Evolutionary conservation across 2,113 vertebrate species (phyloP), one percentile per base, ranked within the genome.

Genomic region (Zosterops pallidus): DNA sequence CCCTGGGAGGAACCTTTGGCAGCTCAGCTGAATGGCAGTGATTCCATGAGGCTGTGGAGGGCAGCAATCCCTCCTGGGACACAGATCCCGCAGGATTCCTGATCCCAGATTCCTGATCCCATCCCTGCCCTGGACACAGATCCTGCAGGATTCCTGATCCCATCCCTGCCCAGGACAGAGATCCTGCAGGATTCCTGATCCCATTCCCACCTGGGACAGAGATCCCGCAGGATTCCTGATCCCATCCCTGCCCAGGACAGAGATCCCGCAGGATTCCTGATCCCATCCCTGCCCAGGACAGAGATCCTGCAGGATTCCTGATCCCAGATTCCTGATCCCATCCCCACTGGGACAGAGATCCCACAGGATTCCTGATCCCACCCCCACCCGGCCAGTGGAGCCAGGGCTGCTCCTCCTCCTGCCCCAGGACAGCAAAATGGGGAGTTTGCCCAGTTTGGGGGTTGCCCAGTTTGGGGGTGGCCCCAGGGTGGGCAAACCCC

Each of bases 331-430:
- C 44, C 44, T 46, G 44, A 46, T 46, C 44, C 44, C 44, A 26
- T 26, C 29, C 56, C 79, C 1, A 14, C n/a, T n/a, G n/a, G 65
- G 46, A 7, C 55, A 11, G 55, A 17, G 18, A 64, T 9, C 68
- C 88, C 9, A 0, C n/a, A 2, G 25, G 47, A 47, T 47, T 47
- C 47, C 47, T 47, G 47, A 31, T 46, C 42, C 65, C 81, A 69
- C 0, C 84, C 57, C 80, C 2, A 57, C 57, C 3, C 0, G 1
- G 24, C 4, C 46, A 6, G 29, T 0, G 0, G 62, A 6, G 31
- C 10, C 55, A 7, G 62, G 28, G 28, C 70, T 0, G 2, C 65
- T 37, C n/a, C 69, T 14, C 55, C 18, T 21, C 19, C 62, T 23
- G 56, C 12, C n/a, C 29, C 5, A 20, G 33, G 5, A 1, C 12